These are phyloP conservation scores for Saccostrea echinata DNA, from an alignment of 1,140 invertebrate species.

Conservation along the genomic window DNA sequence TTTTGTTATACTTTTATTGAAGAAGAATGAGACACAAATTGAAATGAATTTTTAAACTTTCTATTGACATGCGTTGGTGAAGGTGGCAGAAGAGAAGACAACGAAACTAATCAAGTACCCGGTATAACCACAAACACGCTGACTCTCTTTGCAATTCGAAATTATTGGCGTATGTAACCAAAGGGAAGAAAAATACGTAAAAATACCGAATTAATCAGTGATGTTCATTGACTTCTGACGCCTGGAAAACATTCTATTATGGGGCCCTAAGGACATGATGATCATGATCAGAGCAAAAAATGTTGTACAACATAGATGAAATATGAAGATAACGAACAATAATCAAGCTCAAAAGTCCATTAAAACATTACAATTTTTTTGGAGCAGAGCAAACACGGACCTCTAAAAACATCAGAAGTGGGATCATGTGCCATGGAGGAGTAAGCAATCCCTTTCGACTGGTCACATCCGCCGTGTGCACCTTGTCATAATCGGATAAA, in stretches of 20 bases:
- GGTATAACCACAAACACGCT: constrained; percentile 41
- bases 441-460: too few relatives aligned
- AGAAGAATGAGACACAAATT: constrained; percentile 49
- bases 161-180: constrained; percentile 43
- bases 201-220: constrained; percentile 44
- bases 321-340: too few relatives aligned
- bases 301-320: constrained; percentile 32
- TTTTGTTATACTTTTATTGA: constrained; percentile 34
- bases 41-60: constrained; percentile 30
- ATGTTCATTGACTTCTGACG: constrained; percentile 30
- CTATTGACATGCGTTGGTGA: constrained; percentile 45
- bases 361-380: too few relatives aligned
- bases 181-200: constrained; percentile 19
- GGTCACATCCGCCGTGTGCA: too few relatives aligned
- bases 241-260: constrained; percentile 48
- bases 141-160: constrained; percentile 42
- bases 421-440: too few relatives aligned
- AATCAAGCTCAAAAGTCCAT: too few relatives aligned
- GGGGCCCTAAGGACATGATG: constrained; percentile 26
- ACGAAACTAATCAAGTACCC: constrained; percentile 47
- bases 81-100: constrained; percentile 33
- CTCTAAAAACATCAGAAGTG: too few relatives aligned
- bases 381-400: too few relatives aligned
- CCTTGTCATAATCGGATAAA: too few relatives aligned
- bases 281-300: constrained; percentile 42